Base-by-base conservation (phyloP, 1,140 invertebrate species). In the Atta cephalotes region DNA sequence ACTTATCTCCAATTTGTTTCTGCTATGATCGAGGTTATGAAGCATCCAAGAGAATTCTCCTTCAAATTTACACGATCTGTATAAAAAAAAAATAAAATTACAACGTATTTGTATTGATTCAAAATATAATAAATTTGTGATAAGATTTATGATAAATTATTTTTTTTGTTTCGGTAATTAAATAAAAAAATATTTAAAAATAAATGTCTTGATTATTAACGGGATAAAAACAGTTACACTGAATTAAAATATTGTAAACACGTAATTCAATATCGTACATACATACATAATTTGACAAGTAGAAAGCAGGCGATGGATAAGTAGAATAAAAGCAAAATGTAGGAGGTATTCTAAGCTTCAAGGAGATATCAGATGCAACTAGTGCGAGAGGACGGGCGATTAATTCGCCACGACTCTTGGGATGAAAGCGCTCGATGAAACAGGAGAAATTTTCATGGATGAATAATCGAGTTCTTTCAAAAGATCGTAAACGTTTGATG, bases 401-500 rank as follows among this genome's bases (percentile, higher is more conserved):
- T 84, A 84, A 84, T 84, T 84, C n/a, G 56, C 68, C 45, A 39
- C 80, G 39, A 76, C 80, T 70, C 39, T 76, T 76, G 53, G 39
- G 39, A 84, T 76, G 25, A 84, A 84, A 84, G 80, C 39, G 39
- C 25, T 9, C 80, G 56, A 74, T 62, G 70, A 84, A 84, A 84
- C 70, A 76, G 39, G 39, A 62, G 80, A 84, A 74, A 74, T 84
- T 84, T 74, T 84, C 25, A 84, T 62, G 68, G 80, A 63, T 71
- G 80, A 76, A 84, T 84, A 84, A 84, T 84, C 70, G 80, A 84
- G 39, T 84, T 84, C 58, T 62, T 84, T 51, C 70, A 76, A 84
- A 84, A 76, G 80, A 51, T 62, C n/a, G 28, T 74, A 84, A 84
- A 74, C 39, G 80, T 84, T 84, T 84, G 80, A 84, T 84, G 56